Evolutionary conservation across 1,140 invertebrate species (phyloP).

Genomic region (Anastrepha obliqua): DNA sequence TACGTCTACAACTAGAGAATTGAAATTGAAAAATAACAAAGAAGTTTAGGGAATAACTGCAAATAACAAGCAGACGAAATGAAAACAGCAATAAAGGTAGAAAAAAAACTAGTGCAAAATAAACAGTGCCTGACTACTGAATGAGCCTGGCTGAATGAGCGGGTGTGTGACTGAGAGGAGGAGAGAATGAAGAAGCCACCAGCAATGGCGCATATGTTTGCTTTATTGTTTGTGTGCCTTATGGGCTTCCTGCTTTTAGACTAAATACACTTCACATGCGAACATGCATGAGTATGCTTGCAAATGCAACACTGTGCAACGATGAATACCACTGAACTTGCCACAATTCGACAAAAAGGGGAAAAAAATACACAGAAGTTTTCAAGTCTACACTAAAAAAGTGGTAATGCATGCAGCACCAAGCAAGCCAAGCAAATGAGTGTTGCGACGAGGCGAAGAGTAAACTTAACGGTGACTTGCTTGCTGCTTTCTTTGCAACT

Average conservation of each 20-base stretch:
- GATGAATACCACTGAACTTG: constrained; percentile 18
- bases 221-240: constrained; percentile 12
- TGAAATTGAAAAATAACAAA: constrained; percentile 52
- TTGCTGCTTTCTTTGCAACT: not conserved
- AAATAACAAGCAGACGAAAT: constrained; percentile 39
- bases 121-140: constrained; percentile 9
- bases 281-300: constrained; percentile 13
- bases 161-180: not conserved
- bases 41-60: constrained; percentile 41
- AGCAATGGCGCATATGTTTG: not conserved
- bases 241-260: constrained; percentile 28
- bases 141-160: not conserved
- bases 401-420: not conserved
- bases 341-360: not conserved
- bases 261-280: constrained; percentile 19
- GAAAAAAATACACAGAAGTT: not conserved
- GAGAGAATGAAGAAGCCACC: not conserved
- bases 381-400: not conserved
- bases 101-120: constrained; percentile 32
- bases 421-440: not conserved
- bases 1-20: not conserved
- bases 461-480: constrained; percentile 11
- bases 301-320: constrained; percentile 16
- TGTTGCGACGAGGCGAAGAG: not conserved
- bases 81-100: constrained; percentile 3